Conservation (phyloP, 2,888 invertebrate genomes). For the Catocala fraxini region DNA sequence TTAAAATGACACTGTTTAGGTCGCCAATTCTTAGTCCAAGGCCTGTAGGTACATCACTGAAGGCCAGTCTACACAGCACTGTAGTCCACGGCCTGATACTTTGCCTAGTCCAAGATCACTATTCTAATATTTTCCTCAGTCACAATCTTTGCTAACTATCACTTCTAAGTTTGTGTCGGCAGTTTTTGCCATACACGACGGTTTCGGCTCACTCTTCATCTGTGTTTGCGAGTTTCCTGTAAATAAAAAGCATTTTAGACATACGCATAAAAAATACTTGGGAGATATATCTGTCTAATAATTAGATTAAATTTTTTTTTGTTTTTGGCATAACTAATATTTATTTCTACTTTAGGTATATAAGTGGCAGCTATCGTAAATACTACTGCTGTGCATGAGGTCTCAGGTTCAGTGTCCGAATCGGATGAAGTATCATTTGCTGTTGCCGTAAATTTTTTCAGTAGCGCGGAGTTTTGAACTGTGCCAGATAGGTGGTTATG, state of each 20-base stretch:
- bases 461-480: too few species aligned
- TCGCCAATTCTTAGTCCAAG: constrained; percentile 15
- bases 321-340: too few species aligned
- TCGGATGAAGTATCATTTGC: too few species aligned
- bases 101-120: constrained; percentile 20
- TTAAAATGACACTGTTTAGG: constrained; percentile 16
- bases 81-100: constrained; percentile 6
- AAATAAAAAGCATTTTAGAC: constrained; percentile 20
- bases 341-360: too few species aligned
- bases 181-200: constrained; percentile 60
- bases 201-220: constrained; percentile 58
- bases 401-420: too few species aligned
- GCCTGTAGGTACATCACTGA: constrained; percentile 13
- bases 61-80: constrained; percentile 17
- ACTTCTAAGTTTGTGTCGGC: constrained; percentile 64
- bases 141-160: constrained; percentile 59
- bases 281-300: too few species aligned
- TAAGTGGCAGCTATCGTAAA: too few species aligned
- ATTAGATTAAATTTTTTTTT: too few species aligned
- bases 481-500: too few species aligned
- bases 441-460: too few species aligned
- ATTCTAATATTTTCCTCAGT: constrained; percentile 48
- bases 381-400: too few species aligned
- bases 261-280: neutral
- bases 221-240: constrained; percentile 64